phyloP scores from a whole-genome alignment of 2,888 invertebrate genomes.

The Chaetogeoica ovagalla region DNA sequence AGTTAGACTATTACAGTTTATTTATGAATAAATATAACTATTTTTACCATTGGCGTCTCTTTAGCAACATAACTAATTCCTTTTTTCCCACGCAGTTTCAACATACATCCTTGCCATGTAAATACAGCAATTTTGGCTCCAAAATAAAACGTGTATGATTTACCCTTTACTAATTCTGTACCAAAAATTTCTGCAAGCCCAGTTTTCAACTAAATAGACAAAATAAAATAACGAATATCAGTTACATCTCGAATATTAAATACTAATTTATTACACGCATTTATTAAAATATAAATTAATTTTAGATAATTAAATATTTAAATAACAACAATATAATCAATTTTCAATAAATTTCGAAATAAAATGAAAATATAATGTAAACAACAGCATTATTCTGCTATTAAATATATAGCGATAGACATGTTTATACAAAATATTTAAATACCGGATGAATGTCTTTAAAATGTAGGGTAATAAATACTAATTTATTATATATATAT shows the following conservation, averaged over 20 bases:
- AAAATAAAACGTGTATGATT: constrained; percentile 83
- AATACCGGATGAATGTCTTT: too few relatives aligned
- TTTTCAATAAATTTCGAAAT: too few relatives aligned
- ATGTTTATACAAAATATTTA: too few relatives aligned
- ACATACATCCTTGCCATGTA: constrained; percentile 91
- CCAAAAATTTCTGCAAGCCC: constrained; percentile 97
- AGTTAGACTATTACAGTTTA: background rate
- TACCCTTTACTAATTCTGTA: constrained; percentile 90
- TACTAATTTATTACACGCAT: background rate
- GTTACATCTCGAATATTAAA: background rate
- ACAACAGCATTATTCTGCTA: too few relatives aligned
- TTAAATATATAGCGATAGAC: too few relatives aligned
- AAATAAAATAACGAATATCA: constrained; percentile 25
- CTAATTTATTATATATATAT: too few relatives aligned
- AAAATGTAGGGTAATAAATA: too few relatives aligned
- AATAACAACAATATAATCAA: background rate
- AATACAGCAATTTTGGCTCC: constrained; percentile 95
- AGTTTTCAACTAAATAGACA: constrained; percentile 70
- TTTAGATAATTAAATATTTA: too few relatives aligned
- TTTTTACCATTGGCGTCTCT: constrained; percentile 88
- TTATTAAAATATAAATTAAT: too few relatives aligned
- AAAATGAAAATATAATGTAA: too few relatives aligned
- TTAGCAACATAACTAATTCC: constrained; percentile 91
- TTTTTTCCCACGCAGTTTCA: constrained; percentile 79
- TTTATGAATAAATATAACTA: constrained; percentile 1